Percentiles rank a stretch among this genome's conserved stretches.
Conservation (phyloP, 2,888 invertebrate species). For the Drosophila acutilabella region DNA sequence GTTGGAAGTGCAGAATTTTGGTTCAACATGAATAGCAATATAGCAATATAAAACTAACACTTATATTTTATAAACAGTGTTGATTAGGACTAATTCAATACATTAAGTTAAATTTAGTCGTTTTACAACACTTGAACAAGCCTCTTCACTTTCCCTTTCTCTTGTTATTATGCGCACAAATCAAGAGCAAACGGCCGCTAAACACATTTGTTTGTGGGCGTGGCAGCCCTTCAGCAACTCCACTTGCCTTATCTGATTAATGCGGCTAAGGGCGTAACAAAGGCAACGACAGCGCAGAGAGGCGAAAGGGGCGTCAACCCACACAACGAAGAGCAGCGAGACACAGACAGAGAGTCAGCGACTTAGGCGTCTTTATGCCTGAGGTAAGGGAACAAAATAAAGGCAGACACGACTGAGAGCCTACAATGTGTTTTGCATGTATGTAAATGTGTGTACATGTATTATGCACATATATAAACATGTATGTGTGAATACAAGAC, state of each 20-base stretch:
- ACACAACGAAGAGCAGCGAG: not conserved
- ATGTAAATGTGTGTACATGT: slow-evolving; percentile 28
- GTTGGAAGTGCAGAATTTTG: too few species aligned
- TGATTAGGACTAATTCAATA: too few species aligned
- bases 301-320: slow-evolving; percentile 24
- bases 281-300: slow-evolving; percentile 44
- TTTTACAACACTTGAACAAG: slow-evolving; percentile 6
- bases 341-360: not conserved
- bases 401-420: slow-evolving; percentile 21
- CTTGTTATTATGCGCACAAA: slow-evolving; percentile 15
- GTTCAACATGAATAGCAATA: too few species aligned
- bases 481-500: not conserved
- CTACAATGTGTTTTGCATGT: slow-evolving; percentile 15
- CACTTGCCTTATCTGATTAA: slow-evolving; percentile 49
- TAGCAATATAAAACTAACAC: too few species aligned
- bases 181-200: slow-evolving; percentile 29
- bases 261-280: slow-evolving; percentile 35
- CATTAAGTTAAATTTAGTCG: not conserved
- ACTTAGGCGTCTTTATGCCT: too few species aligned
- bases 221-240: slow-evolving; percentile 40
- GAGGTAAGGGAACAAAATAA: not conserved
- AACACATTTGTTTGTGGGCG: slow-evolving; percentile 39
- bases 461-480: slow-evolving; percentile 1
- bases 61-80: too few species aligned
- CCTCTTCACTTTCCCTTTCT: not conserved